Evolutionary conservation across 1,140 invertebrate genomes (phyloP).

Genomic region (Ericerus pela): DNA sequence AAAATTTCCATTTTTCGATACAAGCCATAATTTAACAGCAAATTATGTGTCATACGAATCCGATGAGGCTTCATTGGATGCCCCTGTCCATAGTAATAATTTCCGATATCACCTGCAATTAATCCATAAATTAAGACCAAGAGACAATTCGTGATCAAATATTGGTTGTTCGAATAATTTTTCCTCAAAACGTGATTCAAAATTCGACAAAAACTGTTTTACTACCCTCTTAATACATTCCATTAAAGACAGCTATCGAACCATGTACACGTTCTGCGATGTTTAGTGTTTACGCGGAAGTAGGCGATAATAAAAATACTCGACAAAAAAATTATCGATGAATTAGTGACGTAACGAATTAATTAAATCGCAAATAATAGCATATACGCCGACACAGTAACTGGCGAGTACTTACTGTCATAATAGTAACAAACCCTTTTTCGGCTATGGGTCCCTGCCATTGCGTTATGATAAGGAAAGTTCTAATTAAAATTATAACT

Average conservation of each 20-base stretch:
- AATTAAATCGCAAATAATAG: too few species aligned
- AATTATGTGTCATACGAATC: conserved; percentile 99
- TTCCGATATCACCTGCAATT: conserved; percentile 85
- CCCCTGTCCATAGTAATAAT: conserved; percentile 99
- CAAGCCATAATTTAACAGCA: conserved; percentile 95
- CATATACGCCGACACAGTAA: too few species aligned
- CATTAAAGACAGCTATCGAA: too few species aligned
- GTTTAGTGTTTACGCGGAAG: too few species aligned
- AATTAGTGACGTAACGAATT: conserved; percentile 18
- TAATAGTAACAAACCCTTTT: conserved; percentile 97
- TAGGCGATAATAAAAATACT: neutral
- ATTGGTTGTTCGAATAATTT: too few species aligned
- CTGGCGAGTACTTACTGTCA: conserved; percentile 92
- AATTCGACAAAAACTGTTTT: too few species aligned
- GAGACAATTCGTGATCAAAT: neutral
- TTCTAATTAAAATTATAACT: too few species aligned
- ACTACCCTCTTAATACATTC: too few species aligned
- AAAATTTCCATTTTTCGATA: conserved; percentile 99
- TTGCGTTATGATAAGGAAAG: too few species aligned
- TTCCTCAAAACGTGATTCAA: too few species aligned
- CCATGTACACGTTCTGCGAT: too few species aligned
- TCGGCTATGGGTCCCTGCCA: conserved; percentile 46
- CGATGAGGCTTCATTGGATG: conserved; percentile 99
- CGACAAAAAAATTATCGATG: conserved; percentile 1
- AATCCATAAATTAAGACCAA: neutral